These are phyloP conservation scores for Linyphia triangularis DNA, from an alignment of 2,888 invertebrate genomes.

Conservation along the genomic window DNA sequence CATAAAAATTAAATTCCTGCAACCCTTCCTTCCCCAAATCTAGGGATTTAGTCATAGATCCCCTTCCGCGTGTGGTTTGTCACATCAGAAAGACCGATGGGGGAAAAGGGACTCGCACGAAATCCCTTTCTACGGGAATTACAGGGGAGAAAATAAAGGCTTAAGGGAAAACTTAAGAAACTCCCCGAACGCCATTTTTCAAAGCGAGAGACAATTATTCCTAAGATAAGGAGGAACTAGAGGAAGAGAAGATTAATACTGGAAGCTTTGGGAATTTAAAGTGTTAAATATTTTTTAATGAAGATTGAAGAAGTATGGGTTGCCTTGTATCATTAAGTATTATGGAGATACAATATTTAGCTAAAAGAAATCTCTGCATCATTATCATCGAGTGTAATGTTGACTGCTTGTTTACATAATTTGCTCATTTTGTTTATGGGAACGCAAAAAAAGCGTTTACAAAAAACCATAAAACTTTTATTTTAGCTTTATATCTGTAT, in stretches of 20 bases:
- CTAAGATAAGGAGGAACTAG: neutral
- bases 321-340: no score
- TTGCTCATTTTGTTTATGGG: neutral
- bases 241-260: neutral
- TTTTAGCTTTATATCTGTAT: no score
- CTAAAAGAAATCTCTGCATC: neutral
- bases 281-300: slow-evolving; percentile 49
- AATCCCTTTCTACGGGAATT: slow-evolving; percentile 32
- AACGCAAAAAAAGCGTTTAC: neutral
- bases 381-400: neutral
- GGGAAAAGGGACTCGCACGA: slow-evolving; percentile 4
- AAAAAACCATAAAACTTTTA: no score
- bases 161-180: neutral
- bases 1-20: neutral
- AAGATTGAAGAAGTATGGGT: slow-evolving; percentile 43
- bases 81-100: slow-evolving; percentile 41
- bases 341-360: neutral
- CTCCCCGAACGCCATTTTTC: slow-evolving; percentile 12
- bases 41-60: slow-evolving; percentile 47
- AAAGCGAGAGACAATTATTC: neutral
- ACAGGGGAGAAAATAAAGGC: neutral
- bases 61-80: slow-evolving; percentile 60
- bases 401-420: slow-evolving; percentile 29
- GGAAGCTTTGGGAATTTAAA: neutral
- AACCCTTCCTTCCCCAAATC: neutral